phyloP scores from a whole-genome alignment of 2,113 vertebrate species.

The Coracopsis vasa region DNA sequence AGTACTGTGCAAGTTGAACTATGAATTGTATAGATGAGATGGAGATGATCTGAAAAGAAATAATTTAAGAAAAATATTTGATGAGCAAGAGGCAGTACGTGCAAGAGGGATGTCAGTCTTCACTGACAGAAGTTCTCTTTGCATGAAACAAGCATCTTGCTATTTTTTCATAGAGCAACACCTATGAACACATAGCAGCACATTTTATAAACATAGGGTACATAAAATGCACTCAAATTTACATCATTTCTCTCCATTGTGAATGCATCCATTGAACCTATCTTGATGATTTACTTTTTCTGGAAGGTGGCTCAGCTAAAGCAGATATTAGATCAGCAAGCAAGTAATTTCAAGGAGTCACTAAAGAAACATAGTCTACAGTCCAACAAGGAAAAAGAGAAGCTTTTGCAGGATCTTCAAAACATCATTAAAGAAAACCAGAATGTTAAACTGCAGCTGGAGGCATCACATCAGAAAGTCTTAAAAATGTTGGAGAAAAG shows the following conservation, averaged over 20 bases:
- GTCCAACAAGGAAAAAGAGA: constrained; percentile 79
- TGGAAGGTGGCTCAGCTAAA: constrained; percentile 70
- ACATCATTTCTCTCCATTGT: background rate
- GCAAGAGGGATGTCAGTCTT: background rate
- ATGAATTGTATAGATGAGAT: background rate
- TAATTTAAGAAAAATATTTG: background rate
- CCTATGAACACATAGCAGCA: background rate
- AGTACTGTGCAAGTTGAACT: background rate
- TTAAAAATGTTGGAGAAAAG: constrained; percentile 67
- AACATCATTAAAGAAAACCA: constrained; percentile 82
- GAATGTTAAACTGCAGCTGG: constrained; percentile 74
- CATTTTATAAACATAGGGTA: background rate
- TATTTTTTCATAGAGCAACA: background rate
- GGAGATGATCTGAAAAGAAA: background rate
- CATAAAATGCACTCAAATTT: background rate
- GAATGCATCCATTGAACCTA: constrained; percentile 12
- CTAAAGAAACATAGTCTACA: constrained; percentile 74
- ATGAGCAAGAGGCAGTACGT: background rate
- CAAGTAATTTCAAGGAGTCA: constrained; percentile 53
- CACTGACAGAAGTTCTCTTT: background rate
- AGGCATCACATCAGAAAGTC: constrained; percentile 71
- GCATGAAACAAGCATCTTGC: background rate
- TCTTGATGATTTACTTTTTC: background rate
- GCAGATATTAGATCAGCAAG: constrained; percentile 62
- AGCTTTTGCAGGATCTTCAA: constrained; percentile 82